phyloP scores from a whole-genome alignment of 1,140 invertebrate species.

The Nephila pilipes region DNA sequence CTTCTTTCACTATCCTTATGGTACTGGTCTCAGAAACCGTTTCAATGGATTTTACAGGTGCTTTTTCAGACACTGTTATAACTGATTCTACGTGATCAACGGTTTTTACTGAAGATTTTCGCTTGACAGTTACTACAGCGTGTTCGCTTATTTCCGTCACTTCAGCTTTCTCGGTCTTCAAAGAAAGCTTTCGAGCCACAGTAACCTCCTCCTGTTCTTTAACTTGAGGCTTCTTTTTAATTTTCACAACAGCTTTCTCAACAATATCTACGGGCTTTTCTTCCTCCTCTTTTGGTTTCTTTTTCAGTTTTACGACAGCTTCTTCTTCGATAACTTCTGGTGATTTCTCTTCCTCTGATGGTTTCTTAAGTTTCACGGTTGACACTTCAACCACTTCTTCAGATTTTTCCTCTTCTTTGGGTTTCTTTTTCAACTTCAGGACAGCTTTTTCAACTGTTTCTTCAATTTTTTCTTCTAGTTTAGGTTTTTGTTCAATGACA shows the following conservation, averaged over 20 bases:
- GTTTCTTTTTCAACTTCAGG: conserved; percentile 64
- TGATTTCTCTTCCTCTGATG: conserved; percentile 49
- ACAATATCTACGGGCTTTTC: conserved; percentile 80
- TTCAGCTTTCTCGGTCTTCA: conserved; percentile 70
- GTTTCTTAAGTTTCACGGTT: conserved; percentile 37
- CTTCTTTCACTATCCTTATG: conserved; percentile 19
- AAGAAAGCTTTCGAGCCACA: conserved; percentile 8
- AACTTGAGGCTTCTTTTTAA: conserved; percentile 64
- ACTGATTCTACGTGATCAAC: conserved; percentile 27
- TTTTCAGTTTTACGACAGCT: conserved; percentile 58
- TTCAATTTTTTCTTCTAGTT: conserved; percentile 60
- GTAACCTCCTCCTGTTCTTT: conserved; percentile 54
- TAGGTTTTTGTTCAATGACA: neutral
- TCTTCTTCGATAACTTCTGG: conserved; percentile 38
- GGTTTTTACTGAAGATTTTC: conserved; percentile 50
- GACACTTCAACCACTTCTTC: conserved; percentile 57
- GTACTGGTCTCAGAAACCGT: conserved; percentile 12
- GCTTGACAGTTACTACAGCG: conserved; percentile 36
- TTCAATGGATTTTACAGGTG: neutral
- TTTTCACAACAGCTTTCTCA: conserved; percentile 70
- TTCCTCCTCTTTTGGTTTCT: conserved; percentile 74
- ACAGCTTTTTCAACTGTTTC: conserved; percentile 51
- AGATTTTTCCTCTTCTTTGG: conserved; percentile 53
- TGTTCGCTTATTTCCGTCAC: conserved; percentile 78
- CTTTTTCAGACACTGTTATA: conserved; percentile 36